phyloP scores from a whole-genome alignment of 2,113 vertebrate genomes.

The Helogale parvula region DNA sequence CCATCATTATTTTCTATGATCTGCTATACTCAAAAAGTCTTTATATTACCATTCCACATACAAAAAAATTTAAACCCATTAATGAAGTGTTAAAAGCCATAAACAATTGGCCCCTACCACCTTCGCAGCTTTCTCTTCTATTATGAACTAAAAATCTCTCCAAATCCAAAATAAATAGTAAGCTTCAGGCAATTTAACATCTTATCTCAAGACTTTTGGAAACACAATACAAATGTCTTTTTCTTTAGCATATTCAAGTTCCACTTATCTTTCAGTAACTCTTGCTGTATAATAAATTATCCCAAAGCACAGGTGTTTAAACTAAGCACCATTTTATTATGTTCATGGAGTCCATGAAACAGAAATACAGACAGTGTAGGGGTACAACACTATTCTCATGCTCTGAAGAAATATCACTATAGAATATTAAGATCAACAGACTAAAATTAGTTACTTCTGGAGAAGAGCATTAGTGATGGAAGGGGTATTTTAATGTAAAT shows the following conservation, averaged over 20 bases:
- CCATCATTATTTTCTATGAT: background rate
- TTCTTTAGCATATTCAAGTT: background rate
- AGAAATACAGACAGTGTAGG: background rate
- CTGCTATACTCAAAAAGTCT: background rate
- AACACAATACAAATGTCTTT: background rate
- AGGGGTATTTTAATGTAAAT: background rate
- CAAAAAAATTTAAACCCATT: background rate
- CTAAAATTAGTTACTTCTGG: conserved; percentile 28
- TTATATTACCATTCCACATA: background rate
- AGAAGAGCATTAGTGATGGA: background rate
- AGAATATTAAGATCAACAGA: conserved; percentile 16
- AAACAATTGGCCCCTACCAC: background rate
- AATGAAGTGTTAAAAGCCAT: background rate
- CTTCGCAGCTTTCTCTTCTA: background rate
- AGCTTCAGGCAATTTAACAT: background rate
- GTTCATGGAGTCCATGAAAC: background rate
- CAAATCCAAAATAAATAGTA: conserved; percentile 30
- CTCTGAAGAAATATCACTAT: background rate
- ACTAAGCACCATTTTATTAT: conserved; percentile 6
- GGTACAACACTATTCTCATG: background rate
- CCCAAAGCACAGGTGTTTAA: background rate
- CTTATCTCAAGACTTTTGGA: background rate
- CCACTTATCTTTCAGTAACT: background rate
- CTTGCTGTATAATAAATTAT: background rate
- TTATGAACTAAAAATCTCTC: background rate